phyloP scores from a whole-genome alignment of 1,140 invertebrate species.

The Stenopsyche tienmushanensis region DNA sequence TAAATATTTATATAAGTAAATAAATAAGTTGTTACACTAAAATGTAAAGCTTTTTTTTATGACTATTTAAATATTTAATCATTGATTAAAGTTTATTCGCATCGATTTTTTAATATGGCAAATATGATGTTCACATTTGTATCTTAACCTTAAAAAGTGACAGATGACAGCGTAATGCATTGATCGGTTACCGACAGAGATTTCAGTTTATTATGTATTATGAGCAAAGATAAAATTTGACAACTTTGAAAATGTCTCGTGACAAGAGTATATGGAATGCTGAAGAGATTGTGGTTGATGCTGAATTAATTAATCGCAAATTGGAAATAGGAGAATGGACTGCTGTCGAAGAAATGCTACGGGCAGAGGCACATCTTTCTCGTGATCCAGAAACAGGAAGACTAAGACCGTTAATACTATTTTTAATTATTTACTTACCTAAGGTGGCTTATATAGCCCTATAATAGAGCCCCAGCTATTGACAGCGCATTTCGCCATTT shows the following conservation, averaged over 20 bases:
- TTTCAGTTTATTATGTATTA: neutral
- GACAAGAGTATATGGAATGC: slow-evolving; percentile 58
- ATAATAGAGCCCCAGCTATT: too few relatives aligned
- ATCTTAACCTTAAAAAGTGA: neutral
- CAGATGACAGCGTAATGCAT: neutral
- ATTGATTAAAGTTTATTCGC: too few relatives aligned
- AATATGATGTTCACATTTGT: too few relatives aligned
- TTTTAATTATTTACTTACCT: too few relatives aligned
- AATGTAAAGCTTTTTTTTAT: too few relatives aligned
- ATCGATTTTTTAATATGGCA: too few relatives aligned
- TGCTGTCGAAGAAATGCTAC: slow-evolving; percentile 54
- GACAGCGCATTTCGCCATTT: too few relatives aligned
- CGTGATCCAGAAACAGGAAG: slow-evolving; percentile 54
- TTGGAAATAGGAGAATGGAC: slow-evolving; percentile 55
- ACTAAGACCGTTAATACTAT: slow-evolving; percentile 50
- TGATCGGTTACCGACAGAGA: neutral
- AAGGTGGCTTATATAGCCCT: too few relatives aligned
- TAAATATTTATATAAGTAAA: too few relatives aligned
- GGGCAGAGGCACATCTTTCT: slow-evolving; percentile 54
- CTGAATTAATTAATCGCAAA: slow-evolving; percentile 55
- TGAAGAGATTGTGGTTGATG: slow-evolving; percentile 55
- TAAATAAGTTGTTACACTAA: too few relatives aligned
- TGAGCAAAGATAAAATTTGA: neutral
- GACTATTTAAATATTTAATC: too few relatives aligned
- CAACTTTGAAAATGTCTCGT: slow-evolving; percentile 50